Percentiles rank a stretch among this genome's conserved stretches.
Conservation (phyloP, 2,113 vertebrate genomes). For the Poecile atricapillus region DNA sequence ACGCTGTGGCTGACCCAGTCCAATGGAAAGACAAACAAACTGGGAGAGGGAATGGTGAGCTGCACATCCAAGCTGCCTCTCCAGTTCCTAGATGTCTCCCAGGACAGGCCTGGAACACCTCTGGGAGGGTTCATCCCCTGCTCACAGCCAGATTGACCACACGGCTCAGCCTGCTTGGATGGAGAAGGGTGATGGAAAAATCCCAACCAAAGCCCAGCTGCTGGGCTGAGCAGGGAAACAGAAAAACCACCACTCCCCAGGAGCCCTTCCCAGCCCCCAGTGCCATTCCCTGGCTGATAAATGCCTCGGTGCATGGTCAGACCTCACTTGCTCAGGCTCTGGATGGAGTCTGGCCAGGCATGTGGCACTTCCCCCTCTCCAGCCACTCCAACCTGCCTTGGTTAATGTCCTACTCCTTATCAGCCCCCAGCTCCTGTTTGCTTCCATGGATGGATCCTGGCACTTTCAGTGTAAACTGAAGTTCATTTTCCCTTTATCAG, state of each 20-base stretch:
- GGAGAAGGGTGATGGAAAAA: not conserved
- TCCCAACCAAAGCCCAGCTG: not conserved
- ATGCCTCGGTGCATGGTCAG: not conserved
- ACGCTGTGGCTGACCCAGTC: not conserved
- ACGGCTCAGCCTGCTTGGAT: not conserved
- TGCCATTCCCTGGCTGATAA: not conserved
- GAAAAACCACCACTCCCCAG: fast-evolving
- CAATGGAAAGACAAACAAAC: not conserved
- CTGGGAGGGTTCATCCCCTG: not conserved
- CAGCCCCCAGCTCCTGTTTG: not conserved
- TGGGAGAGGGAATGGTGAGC: not conserved
- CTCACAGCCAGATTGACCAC: not conserved
- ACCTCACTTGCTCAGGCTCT: not conserved
- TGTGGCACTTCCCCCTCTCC: not conserved
- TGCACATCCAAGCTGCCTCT: not conserved
- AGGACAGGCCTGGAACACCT: fast-evolving
- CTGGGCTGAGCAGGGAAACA: not conserved
- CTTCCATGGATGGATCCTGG: not conserved
- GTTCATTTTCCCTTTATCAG: not conserved
- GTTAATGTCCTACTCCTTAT: not conserved
- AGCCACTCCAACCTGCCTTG: not conserved
- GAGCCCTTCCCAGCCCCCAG: not conserved
- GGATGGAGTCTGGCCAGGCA: fast-evolving
- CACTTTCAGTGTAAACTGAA: not conserved
- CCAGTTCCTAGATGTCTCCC: not conserved